A percentile compares a stretch with the other conserved stretches of the same genome.
These are phyloP conservation scores for Elephas maximus DNA, from an alignment of 2,113 vertebrate species.

Conservation along the genomic window DNA sequence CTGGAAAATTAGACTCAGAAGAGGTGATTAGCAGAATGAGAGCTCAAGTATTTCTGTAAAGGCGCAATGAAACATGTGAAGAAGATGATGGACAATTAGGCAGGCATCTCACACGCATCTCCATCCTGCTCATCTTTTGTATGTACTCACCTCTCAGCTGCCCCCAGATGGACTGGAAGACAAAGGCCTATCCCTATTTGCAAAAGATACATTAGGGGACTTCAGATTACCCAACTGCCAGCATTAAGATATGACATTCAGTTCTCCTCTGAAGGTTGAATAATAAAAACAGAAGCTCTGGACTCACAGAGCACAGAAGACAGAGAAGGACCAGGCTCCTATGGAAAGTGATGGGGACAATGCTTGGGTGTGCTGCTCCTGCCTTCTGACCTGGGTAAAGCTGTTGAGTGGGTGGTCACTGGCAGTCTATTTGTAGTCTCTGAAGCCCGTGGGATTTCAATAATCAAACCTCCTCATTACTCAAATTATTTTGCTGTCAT, in stretches of 20 bases:
- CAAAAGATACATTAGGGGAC: no score
- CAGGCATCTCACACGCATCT: no score
- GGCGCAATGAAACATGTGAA: neutral
- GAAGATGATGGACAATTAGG: neutral
- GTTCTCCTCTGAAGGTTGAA: neutral
- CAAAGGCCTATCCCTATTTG: neutral
- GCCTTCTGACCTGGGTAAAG: neutral
- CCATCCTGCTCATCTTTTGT: neutral
- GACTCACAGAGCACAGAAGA: neutral
- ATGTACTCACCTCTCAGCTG: neutral
- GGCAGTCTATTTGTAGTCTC: neutral
- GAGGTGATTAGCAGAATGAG: neutral
- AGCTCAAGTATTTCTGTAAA: neutral
- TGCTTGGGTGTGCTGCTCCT: no score
- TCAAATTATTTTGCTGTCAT: neutral
- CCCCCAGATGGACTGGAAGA: neutral
- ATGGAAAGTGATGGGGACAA: neutral
- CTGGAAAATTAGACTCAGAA: neutral
- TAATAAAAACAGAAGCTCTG: neutral
- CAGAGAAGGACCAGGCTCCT: no score
- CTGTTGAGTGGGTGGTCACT: neutral
- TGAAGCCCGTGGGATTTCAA: neutral
- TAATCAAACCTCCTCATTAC: constrained; percentile 47
- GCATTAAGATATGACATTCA: neutral
- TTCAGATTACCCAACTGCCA: neutral